Conservation (phyloP, 1,140 invertebrate genomes). For the Drosophila setifemur region DNA sequence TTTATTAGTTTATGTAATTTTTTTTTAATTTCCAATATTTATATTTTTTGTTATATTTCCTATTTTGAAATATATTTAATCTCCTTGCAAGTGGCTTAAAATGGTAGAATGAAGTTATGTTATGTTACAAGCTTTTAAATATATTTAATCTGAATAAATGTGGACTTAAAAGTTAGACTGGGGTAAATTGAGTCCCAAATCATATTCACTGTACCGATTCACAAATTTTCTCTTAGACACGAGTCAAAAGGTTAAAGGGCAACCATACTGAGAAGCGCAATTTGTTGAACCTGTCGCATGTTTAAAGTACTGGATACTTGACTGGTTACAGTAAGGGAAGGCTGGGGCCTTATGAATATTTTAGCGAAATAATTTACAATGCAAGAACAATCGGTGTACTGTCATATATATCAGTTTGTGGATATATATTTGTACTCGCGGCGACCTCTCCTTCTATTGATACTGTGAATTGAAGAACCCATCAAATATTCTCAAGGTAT, state of each 20-base stretch:
- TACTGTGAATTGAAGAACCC: slow-evolving; percentile 54
- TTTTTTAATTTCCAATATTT: too few relatives aligned
- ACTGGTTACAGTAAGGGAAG: slow-evolving; percentile 34
- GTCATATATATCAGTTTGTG: slow-evolving; percentile 18
- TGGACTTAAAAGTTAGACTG: too few relatives aligned
- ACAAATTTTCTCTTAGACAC: not conserved
- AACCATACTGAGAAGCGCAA: not conserved
- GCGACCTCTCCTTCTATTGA: slow-evolving; percentile 42
- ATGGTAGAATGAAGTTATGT: too few relatives aligned
- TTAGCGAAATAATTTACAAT: slow-evolving; percentile 66
- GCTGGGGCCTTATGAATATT: slow-evolving; percentile 61
- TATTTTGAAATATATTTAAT: too few relatives aligned
- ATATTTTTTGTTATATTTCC: too few relatives aligned
- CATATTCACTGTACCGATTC: not conserved
- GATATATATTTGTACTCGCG: slow-evolving; percentile 6
- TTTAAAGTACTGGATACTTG: slow-evolving; percentile 12
- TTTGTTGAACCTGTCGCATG: slow-evolving; percentile 1
- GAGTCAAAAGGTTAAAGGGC: slow-evolving; percentile 2
- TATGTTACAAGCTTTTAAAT: too few relatives aligned
- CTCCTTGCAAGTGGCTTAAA: too few relatives aligned
- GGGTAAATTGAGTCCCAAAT: too few relatives aligned
- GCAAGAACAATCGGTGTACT: slow-evolving; percentile 40
- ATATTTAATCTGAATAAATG: too few relatives aligned
- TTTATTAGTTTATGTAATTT: too few relatives aligned
- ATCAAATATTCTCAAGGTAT: slow-evolving; percentile 71